A percentile compares a stretch with the other conserved stretches of the same genome.
These are phyloP conservation scores for Pedicia rivosa DNA, from an alignment of 2,888 invertebrate genomes.

Conservation along the genomic window DNA sequence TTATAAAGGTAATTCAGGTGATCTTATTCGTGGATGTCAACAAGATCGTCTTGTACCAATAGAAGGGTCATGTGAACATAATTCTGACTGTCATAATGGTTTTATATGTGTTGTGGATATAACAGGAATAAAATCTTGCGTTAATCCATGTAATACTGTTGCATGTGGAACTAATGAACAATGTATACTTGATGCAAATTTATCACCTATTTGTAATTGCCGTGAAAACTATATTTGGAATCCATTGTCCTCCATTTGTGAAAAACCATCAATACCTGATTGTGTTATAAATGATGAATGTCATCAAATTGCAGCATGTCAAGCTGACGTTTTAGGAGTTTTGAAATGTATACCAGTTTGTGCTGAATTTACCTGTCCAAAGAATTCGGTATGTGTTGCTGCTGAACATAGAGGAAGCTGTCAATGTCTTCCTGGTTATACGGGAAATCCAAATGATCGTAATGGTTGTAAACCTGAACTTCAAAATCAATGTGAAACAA, in stretches of 20 bases:
- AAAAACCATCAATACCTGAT: slow-evolving; percentile 75
- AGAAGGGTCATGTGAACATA: slow-evolving; percentile 41
- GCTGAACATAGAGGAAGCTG: slow-evolving; percentile 60
- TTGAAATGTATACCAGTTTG: slow-evolving; percentile 69
- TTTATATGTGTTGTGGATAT: slow-evolving; percentile 50
- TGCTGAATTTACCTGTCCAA: slow-evolving; percentile 65
- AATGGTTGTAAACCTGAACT: slow-evolving; percentile 63
- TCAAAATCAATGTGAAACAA: slow-evolving; percentile 59
- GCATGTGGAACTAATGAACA: slow-evolving; percentile 71
- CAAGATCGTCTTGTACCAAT: slow-evolving; percentile 41
- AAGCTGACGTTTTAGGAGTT: slow-evolving; percentile 71
- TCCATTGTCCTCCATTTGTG: slow-evolving; percentile 62
- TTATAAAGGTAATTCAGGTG: slow-evolving; percentile 66
- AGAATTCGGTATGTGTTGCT: slow-evolving; percentile 66
- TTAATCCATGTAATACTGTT: slow-evolving; percentile 62
- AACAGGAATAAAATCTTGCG: slow-evolving; percentile 49
- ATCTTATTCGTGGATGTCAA: slow-evolving; percentile 64
- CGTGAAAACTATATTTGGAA: slow-evolving; percentile 67
- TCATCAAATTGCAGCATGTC: slow-evolving; percentile 50
- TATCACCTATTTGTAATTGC: slow-evolving; percentile 65
- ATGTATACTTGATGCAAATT: slow-evolving; percentile 49
- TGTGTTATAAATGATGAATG: slow-evolving; percentile 59
- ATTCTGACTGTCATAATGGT: slow-evolving; percentile 55
- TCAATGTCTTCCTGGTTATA: slow-evolving; percentile 66
- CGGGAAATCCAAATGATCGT: slow-evolving; percentile 80